Percentiles rank a stretch among this genome's conserved stretches.
Evolutionary conservation across 2,113 vertebrate species (phyloP).

Genomic region (Plecotus auritus): DNA sequence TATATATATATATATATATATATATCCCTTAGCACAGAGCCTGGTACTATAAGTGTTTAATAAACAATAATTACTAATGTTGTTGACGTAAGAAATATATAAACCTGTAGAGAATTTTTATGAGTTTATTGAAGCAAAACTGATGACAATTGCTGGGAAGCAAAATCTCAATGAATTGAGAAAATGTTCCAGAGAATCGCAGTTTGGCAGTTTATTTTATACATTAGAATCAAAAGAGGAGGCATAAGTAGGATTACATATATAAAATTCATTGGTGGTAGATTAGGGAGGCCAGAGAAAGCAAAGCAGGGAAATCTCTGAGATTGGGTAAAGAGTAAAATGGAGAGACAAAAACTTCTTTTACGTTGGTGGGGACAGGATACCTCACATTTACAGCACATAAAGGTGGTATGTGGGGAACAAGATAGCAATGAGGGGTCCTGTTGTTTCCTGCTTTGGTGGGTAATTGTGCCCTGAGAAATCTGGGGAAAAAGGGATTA

Average conservation of each 20-base stretch:
- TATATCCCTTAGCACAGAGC: neutral
- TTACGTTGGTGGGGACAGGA: neutral
- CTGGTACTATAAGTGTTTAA: neutral
- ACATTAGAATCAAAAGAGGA: neutral
- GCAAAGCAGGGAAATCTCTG: neutral
- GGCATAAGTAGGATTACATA: neutral
- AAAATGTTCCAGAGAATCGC: neutral
- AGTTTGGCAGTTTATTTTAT: neutral
- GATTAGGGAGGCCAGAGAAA: neutral
- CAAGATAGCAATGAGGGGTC: neutral
- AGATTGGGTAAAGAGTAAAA: neutral
- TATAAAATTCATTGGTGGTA: neutral
- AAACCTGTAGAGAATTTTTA: neutral
- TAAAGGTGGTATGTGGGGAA: neutral
- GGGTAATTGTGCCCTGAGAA: neutral
- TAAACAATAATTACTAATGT: neutral
- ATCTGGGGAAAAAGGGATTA: neutral
- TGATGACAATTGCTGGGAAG: neutral
- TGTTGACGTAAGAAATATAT: neutral
- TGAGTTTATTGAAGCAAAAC: neutral
- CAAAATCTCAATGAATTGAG: neutral
- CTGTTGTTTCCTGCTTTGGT: neutral
- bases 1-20: too few relatives aligned
- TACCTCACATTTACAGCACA: neutral
- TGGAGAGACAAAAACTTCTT: neutral